Evolutionary conservation across 2,888 invertebrate species (phyloP).

Genomic region (Sphinx pinastri): DNA sequence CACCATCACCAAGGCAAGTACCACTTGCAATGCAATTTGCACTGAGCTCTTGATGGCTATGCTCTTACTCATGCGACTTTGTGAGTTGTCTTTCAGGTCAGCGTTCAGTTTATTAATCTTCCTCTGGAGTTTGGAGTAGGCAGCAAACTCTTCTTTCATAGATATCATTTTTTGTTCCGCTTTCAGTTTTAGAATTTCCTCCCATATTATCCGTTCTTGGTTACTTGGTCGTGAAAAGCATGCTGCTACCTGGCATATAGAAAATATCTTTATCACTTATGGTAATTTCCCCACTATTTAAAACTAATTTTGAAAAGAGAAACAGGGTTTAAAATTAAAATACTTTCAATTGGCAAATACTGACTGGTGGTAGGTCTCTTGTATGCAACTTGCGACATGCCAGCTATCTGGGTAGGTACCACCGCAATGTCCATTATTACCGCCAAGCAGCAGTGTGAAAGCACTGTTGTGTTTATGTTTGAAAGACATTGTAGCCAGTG

Average conservation of each 20-base stretch:
- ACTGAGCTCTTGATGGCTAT: slow-evolving; percentile 69
- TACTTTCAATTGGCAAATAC: too few relatives aligned
- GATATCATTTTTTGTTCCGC: slow-evolving; percentile 75
- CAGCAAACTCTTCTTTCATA: slow-evolving; percentile 85
- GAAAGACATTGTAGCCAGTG: too few relatives aligned
- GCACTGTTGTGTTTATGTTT: too few relatives aligned
- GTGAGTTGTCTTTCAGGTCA: slow-evolving; percentile 69
- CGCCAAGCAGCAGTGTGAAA: too few relatives aligned
- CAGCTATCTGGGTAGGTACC: too few relatives aligned
- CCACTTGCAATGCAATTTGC: slow-evolving; percentile 62
- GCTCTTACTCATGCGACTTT: slow-evolving; percentile 65
- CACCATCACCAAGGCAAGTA: slow-evolving; percentile 61
- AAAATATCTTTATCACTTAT: background rate
- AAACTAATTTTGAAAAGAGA: too few relatives aligned
- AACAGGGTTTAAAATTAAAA: too few relatives aligned
- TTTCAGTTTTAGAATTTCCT: slow-evolving; percentile 70
- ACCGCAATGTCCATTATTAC: too few relatives aligned
- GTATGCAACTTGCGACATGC: too few relatives aligned
- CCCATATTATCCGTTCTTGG: slow-evolving; percentile 69
- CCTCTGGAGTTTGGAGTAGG: slow-evolving; percentile 84
- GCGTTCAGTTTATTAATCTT: slow-evolving; percentile 82
- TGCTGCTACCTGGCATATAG: slow-evolving; percentile 72
- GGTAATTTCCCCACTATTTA: too few relatives aligned
- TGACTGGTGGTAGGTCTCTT: too few relatives aligned
- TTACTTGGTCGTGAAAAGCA: slow-evolving; percentile 75